Conservation (phyloP, 2,113 vertebrate species). For the Psilopogon haemacephalus region DNA sequence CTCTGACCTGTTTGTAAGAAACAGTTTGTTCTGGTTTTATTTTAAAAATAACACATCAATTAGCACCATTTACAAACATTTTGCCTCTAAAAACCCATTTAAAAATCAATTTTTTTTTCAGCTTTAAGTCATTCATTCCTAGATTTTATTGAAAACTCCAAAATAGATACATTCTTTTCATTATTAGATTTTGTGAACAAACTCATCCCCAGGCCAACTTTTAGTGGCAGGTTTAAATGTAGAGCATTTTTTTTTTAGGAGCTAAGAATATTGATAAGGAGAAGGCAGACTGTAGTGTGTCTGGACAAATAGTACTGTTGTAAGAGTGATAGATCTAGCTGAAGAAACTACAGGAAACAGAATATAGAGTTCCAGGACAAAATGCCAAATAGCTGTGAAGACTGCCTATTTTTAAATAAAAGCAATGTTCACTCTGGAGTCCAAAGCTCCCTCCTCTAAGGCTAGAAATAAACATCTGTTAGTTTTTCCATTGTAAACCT, state of each 20-base stretch:
- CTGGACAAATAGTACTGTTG: neutral
- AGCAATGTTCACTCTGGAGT: slow-evolving; percentile 17
- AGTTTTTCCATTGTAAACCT: slow-evolving; percentile 43
- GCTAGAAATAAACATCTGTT: slow-evolving; percentile 56
- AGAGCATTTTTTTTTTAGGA: neutral
- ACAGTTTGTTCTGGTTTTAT: neutral
- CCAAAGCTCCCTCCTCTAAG: slow-evolving; percentile 25
- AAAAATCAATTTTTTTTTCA: slow-evolving; percentile 47
- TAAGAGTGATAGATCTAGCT: slow-evolving; percentile 2
- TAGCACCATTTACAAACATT: neutral
- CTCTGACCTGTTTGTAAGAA: neutral
- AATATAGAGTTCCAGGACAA: slow-evolving; percentile 20
- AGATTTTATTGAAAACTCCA: slow-evolving; percentile 4
- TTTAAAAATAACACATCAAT: slow-evolving; percentile 3
- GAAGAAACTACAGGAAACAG: slow-evolving; percentile 34
- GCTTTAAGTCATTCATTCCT: slow-evolving; percentile 11
- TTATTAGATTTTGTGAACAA: neutral
- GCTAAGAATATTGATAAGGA: neutral
- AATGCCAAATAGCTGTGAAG: slow-evolving; percentile 44
- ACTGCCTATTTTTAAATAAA: slow-evolving; percentile 51
- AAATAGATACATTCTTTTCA: neutral
- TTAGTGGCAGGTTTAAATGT: neutral
- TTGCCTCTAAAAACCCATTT: neutral
- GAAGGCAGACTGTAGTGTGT: neutral
- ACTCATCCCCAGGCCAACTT: neutral